phyloP scores from a whole-genome alignment of 2,797 vertebrate genomes.

The Philypnodon macrostomus region DNA sequence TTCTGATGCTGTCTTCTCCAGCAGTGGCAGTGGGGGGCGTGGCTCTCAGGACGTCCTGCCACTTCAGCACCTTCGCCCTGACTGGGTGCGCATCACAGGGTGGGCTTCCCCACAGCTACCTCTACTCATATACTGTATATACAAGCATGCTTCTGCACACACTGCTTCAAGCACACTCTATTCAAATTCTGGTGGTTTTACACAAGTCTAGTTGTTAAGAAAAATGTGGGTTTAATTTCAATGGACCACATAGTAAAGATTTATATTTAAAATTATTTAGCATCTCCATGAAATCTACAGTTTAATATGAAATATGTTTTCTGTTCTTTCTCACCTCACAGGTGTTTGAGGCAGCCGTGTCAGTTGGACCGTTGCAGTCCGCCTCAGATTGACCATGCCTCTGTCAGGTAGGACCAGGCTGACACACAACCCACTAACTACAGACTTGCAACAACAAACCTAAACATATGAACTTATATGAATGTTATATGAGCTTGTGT shows the following conservation, averaged over 20 bases:
- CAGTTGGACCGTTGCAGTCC: slow-evolving; percentile 67
- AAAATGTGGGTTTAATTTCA: no score
- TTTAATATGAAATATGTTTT: not conserved
- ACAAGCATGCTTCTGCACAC: slow-evolving; percentile 17
- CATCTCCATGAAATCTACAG: not conserved
- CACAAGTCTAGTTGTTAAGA: no score
- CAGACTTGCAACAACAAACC: slow-evolving; percentile 12
- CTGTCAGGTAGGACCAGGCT: slow-evolving; percentile 64
- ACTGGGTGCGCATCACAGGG: slow-evolving; percentile 82
- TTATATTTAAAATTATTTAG: no score
- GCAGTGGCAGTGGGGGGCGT: slow-evolving; percentile 84
- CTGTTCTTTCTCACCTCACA: slow-evolving; percentile 35
- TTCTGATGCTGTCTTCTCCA: slow-evolving; percentile 86
- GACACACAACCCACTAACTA: not conserved
- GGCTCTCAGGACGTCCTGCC: slow-evolving; percentile 81
- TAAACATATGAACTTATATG: no score
- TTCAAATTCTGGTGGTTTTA: no score
- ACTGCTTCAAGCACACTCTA: no score
- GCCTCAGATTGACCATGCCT: slow-evolving; percentile 70
- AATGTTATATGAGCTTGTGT: slow-evolving; percentile 41
- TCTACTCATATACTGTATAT: slow-evolving; percentile 43
- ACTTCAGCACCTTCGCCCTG: slow-evolving; percentile 77
- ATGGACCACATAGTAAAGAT: no score
- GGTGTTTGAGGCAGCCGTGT: slow-evolving; percentile 74
- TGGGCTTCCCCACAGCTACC: slow-evolving; percentile 73